These are phyloP conservation scores for Dolichoris vasculosae DNA, from an alignment of 1,140 invertebrate genomes.

Conservation along the genomic window DNA sequence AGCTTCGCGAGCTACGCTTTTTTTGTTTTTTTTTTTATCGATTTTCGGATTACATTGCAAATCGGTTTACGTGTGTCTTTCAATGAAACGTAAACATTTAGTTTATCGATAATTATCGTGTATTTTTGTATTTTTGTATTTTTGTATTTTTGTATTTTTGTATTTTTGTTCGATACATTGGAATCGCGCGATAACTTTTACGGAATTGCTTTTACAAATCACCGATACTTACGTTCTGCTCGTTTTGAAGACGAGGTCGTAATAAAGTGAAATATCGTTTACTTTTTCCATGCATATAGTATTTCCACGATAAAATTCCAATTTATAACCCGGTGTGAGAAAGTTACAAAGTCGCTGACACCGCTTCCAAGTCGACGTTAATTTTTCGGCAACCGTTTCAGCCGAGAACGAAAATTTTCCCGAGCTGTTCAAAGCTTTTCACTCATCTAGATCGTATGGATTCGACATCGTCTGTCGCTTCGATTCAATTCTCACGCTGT, in stretches of 20 bases:
- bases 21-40: background rate
- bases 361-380: background rate
- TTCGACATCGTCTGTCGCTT: constrained; percentile 33
- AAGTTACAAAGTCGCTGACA: too few relatives aligned
- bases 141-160: background rate
- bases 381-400: constrained; percentile 25
- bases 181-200: background rate
- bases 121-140: background rate
- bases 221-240: background rate
- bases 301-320: background rate
- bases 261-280: background rate
- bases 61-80: background rate
- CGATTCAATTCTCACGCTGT: constrained; percentile 36
- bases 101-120: background rate
- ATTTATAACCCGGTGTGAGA: background rate
- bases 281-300: background rate
- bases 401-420: background rate
- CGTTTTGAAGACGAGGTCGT: background rate
- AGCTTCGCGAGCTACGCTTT: background rate
- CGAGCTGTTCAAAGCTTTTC: constrained; percentile 14
- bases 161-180: too few relatives aligned
- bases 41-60: background rate
- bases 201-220: background rate
- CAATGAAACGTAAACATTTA: background rate
- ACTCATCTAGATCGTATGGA: background rate